Base-by-base conservation (phyloP, 2,888 invertebrate genomes). In the Halocaridina rubra region DNA sequence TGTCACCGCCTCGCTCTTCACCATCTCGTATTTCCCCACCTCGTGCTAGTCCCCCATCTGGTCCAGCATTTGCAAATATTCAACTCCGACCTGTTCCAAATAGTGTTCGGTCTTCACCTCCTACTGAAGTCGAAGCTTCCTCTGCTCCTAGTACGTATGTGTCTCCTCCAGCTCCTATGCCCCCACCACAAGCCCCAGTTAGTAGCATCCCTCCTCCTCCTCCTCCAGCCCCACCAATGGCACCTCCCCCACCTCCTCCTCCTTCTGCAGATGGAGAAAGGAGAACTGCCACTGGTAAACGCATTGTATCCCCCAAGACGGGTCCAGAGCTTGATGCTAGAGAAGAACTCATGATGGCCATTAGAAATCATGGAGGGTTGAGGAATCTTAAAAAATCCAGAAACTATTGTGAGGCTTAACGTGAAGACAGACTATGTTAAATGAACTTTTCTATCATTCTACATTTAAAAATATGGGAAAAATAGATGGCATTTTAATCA, bases 311-410 rank as follows among this genome's bases (percentile, higher is more conserved):
- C 2, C 32, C 85, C 7, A 79, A 81, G 19, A 27, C 33, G 7
- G 80, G 84, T 8, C 80, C 85, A 0, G 79, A 77, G 13, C 72
- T 88, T 39, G 87, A 88, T 72, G 82, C 88, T 3, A 71, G 88
- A 16, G 87, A 88, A 22, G 88, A 88, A 64, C 85, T 88, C 22
- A 88, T 88, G 88, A 85, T 88, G 84, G 88, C 88, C 57, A 88
- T 88, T 22, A 72, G 79, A 27, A 72, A 78, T 10, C 82, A 82
- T 29, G 87, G 88, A 13, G 88, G 87, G 0, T 29, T 84, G 24
- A 74, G 32, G 33, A 72, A 32, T 16, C 77, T 85, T 24, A 32
- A 30, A 24, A 39, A 53, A 16, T 33, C 67, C 22, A 29, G 77
- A 32, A 80, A 67, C 8, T 57, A 71, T n/a, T n/a, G n/a, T n/a